Evolutionary conservation across 2,113 vertebrate species (phyloP).

Genomic region (Amazona guildingii): DNA sequence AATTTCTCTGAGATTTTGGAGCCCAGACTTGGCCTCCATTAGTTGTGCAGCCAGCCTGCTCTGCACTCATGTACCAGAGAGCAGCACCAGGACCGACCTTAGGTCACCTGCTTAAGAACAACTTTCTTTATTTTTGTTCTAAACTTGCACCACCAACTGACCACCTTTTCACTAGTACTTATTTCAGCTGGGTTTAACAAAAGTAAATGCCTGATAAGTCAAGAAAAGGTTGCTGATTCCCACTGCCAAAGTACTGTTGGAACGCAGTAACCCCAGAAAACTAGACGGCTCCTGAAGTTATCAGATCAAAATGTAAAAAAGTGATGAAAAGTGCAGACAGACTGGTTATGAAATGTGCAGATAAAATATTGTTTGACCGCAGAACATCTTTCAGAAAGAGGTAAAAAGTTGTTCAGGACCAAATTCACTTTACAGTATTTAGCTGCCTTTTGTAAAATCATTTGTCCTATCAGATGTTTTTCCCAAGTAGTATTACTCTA

Average conservation of each 20-base stretch:
- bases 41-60: accelerated
- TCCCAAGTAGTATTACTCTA: neutral
- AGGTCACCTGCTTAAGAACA: neutral
- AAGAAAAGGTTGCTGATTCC: neutral
- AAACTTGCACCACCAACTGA: neutral
- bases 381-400: neutral
- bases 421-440: neutral
- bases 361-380: neutral
- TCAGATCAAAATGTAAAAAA: constrained; percentile 3
- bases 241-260: neutral
- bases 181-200: neutral
- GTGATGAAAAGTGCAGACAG: neutral
- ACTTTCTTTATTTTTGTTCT: neutral
- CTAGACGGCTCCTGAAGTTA: constrained; percentile 15
- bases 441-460: neutral
- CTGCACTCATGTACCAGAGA: accelerated
- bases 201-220: neutral
- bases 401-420: neutral
- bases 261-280: neutral
- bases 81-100: neutral
- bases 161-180: neutral
- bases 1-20: neutral
- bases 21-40: neutral
- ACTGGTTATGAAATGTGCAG: neutral
- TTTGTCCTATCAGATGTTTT: neutral